Evolutionary conservation across 2,888 invertebrate genomes (phyloP).

Genomic region (Oligia strigilis): DNA sequence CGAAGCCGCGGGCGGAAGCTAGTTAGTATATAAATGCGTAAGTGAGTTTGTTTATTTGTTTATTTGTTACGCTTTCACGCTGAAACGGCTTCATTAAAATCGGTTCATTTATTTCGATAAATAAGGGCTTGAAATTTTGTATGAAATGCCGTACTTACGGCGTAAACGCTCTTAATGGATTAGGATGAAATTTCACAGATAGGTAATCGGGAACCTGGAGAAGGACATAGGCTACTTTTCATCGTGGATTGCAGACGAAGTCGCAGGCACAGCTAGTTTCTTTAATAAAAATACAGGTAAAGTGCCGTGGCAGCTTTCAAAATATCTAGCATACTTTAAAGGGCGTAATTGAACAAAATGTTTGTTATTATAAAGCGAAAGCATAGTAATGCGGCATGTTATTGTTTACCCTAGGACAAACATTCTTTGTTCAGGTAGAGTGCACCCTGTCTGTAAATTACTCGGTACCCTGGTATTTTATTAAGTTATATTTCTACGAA

Average conservation of each 20-base stretch:
- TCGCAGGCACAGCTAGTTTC: not conserved
- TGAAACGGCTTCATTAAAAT: no score
- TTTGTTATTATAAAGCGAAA: not conserved
- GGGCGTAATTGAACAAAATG: not conserved
- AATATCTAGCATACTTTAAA: not conserved
- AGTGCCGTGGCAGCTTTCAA: not conserved
- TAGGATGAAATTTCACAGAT: no score
- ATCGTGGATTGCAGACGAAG: not conserved
- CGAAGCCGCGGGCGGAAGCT: no score
- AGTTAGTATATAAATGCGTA: no score
- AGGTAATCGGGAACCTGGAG: no score
- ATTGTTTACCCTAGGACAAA: not conserved
- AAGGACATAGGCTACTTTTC: not conserved
- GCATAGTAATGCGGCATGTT: conserved; percentile 1
- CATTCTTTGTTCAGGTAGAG: conserved; percentile 11
- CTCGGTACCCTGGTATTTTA: conserved; percentile 14
- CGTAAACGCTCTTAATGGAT: no score
- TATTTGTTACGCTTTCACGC: no score
- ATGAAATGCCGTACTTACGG: no score
- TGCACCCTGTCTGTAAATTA: not conserved
- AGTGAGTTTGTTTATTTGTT: no score
- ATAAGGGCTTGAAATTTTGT: no score
- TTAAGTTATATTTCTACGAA: not conserved
- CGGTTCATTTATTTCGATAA: no score
- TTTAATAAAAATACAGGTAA: not conserved